Conservation (phyloP, 2,888 invertebrate species). For the Nycteola revayana region DNA sequence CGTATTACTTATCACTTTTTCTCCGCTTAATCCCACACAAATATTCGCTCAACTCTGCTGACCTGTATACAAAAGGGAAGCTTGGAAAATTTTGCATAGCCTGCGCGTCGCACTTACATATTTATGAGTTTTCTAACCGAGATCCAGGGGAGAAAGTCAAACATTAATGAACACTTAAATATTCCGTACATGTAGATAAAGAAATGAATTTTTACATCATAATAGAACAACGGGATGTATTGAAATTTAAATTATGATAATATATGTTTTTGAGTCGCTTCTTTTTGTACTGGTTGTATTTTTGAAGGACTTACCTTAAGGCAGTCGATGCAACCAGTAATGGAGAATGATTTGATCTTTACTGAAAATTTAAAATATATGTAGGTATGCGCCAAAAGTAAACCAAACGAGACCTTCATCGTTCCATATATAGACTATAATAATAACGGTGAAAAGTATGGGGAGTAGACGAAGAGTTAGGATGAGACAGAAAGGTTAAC, state of each 20-base stretch:
- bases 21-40: slow-evolving; percentile 40
- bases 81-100: slow-evolving; percentile 60
- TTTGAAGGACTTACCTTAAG: slow-evolving; percentile 10
- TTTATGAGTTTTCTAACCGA: slow-evolving; percentile 73
- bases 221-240: slow-evolving; percentile 45
- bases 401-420: too few species aligned
- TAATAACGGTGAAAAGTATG: too few species aligned
- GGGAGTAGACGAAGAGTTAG: too few species aligned
- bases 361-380: too few species aligned
- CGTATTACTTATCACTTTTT: not conserved
- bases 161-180: slow-evolving; percentile 78
- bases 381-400: too few species aligned
- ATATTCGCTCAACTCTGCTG: slow-evolving; percentile 54
- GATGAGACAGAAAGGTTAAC: too few species aligned
- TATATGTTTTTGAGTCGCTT: too few species aligned
- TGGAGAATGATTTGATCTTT: too few species aligned
- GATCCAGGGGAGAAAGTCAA: slow-evolving; percentile 74
- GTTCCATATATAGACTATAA: too few species aligned
- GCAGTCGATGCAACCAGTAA: too few species aligned
- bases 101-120: slow-evolving; percentile 69
- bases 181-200: slow-evolving; percentile 75
- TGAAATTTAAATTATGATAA: slow-evolving; percentile 59
- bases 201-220: slow-evolving; percentile 72
- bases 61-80: slow-evolving; percentile 62
- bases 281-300: slow-evolving; percentile 24